Conservation (phyloP, 2,113 vertebrate genomes). For the Podiceps cristatus region DNA sequence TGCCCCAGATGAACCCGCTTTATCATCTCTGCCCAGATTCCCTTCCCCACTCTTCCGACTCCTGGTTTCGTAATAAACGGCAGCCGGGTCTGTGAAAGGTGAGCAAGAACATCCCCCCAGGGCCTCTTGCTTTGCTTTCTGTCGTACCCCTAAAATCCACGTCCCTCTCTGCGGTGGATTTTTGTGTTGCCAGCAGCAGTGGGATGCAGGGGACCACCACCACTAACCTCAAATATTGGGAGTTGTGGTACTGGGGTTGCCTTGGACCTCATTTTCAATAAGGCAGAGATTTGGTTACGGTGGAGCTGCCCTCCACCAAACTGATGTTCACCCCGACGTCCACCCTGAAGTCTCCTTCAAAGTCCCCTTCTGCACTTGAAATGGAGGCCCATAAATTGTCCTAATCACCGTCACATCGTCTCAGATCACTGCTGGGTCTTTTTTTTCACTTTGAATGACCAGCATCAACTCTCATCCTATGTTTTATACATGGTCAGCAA, state of each 20-base stretch:
- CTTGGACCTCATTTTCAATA: background rate
- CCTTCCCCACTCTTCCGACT: background rate
- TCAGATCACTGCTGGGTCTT: background rate
- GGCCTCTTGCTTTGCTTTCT: background rate
- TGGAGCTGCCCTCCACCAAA: background rate
- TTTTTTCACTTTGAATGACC: background rate
- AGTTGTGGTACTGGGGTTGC: background rate
- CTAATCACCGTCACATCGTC: background rate
- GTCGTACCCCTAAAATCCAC: fast-evolving
- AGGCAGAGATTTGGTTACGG: background rate
- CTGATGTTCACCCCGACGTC: fast-evolving
- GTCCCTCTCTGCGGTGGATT: background rate
- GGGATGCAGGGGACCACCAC: background rate
- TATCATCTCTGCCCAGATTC: background rate
- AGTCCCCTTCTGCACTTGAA: background rate
- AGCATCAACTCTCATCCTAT: background rate
- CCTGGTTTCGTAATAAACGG: background rate
- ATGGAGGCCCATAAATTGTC: background rate
- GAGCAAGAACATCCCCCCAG: background rate
- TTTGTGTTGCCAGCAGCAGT: background rate
- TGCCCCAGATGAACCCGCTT: background rate
- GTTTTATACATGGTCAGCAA: constrained; percentile 29
- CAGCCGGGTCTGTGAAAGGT: background rate
- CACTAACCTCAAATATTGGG: background rate
- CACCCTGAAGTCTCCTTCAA: background rate